Percentiles rank a stretch among this genome's conserved stretches.
These are phyloP conservation scores for Etheostoma cragini DNA, from an alignment of 2,113 vertebrate genomes.

Conservation along the genomic window DNA sequence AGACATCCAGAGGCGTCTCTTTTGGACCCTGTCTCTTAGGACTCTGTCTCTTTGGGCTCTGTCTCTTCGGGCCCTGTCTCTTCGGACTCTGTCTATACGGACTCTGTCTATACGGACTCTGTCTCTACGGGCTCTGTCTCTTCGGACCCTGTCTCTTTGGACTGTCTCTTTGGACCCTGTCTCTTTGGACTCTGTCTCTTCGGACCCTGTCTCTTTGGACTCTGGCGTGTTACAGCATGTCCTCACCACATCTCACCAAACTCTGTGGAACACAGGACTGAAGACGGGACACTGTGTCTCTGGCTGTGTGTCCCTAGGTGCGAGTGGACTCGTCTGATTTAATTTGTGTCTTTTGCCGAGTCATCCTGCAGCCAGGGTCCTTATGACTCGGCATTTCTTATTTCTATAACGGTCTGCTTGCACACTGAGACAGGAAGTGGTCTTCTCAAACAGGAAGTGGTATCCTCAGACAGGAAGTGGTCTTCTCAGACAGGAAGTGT, in stretches of 20 bases:
- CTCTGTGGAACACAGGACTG: conserved; percentile 32
- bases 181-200: conserved; percentile 8
- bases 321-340: conserved; percentile 15
- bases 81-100: too few relatives aligned
- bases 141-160: too few relatives aligned
- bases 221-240: conserved; percentile 33
- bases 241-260: conserved; percentile 24
- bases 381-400: conserved; percentile 12
- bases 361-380: conserved; percentile 52
- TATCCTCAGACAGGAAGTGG: too few relatives aligned
- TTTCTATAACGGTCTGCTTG: neutral
- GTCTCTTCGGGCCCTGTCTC: too few relatives aligned
- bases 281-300: conserved; percentile 13
- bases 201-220: neutral
- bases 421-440: neutral
- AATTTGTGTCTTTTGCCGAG: conserved; percentile 30
- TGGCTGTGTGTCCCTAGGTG: neutral
- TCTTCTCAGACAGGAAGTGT: too few relatives aligned
- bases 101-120: conserved; percentile 20
- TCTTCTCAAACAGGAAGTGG: too few relatives aligned
- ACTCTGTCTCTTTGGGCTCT: too few relatives aligned
- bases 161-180: too few relatives aligned
- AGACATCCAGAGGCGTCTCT: too few relatives aligned
- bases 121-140: conserved; percentile 1
- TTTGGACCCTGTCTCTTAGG: too few relatives aligned